phyloP scores from a whole-genome alignment of 2,888 invertebrate genomes.

The Eilema depressum region DNA sequence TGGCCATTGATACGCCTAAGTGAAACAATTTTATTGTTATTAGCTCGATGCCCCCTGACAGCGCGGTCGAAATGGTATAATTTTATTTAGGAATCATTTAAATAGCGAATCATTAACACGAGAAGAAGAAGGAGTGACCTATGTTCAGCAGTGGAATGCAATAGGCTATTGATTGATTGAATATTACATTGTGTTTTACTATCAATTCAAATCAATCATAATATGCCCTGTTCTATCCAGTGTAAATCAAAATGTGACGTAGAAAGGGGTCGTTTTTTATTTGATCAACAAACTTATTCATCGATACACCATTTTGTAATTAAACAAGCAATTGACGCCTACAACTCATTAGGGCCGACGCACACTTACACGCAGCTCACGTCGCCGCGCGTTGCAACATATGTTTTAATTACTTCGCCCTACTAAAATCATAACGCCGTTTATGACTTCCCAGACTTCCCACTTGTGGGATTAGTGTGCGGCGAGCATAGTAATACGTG shows the following conservation, averaged over 20 bases:
- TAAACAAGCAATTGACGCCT: constrained; percentile 19
- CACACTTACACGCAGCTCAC: constrained; percentile 40
- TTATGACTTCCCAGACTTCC: constrained; percentile 47
- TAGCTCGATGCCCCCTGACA: too few relatives aligned
- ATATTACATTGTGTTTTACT: not conserved
- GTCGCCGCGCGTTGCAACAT: constrained; percentile 30
- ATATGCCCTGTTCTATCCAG: too few relatives aligned
- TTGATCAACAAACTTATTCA: not conserved
- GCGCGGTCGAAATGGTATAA: too few relatives aligned
- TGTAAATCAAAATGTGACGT: not conserved
- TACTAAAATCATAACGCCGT: constrained; percentile 47
- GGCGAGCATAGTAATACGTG: constrained; percentile 19
- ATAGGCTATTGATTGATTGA: too few relatives aligned
- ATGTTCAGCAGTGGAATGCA: too few relatives aligned
- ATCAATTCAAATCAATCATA: too few relatives aligned
- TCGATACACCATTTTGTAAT: not conserved
- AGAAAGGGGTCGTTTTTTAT: too few relatives aligned
- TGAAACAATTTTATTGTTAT: too few relatives aligned
- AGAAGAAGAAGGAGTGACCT: too few relatives aligned
- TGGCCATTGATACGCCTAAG: too few relatives aligned
- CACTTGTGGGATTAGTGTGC: constrained; percentile 44
- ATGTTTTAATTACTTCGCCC: constrained; percentile 50
- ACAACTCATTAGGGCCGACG: constrained; percentile 21
- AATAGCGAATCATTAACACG: too few relatives aligned
- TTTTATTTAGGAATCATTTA: too few relatives aligned